Evolutionary conservation across 2,797 vertebrate species (phyloP).

Genomic region (Simalia tracyae): DNA sequence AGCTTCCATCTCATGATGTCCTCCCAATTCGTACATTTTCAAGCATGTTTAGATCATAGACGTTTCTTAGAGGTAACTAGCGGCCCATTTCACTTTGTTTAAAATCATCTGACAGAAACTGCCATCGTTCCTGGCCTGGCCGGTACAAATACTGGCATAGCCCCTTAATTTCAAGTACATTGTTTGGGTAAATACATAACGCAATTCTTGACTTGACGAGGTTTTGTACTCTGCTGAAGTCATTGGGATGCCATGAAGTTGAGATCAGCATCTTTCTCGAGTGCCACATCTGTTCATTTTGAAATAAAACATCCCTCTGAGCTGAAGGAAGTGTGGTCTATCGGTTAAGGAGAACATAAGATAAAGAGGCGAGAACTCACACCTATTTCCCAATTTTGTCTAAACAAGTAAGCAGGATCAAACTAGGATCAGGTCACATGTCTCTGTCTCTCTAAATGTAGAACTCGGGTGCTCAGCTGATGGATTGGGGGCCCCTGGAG

Average conservation of each 20-base stretch:
- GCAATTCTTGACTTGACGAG: neutral
- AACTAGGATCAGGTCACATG: neutral
- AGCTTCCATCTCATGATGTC: neutral
- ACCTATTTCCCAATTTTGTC: neutral
- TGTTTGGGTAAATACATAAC: conserved; percentile 20
- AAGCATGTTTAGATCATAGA: neutral
- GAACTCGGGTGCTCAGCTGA: neutral
- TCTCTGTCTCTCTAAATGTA: neutral
- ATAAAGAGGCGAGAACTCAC: neutral
- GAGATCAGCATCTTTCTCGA: neutral
- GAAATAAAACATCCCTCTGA: neutral
- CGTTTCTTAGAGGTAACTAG: neutral
- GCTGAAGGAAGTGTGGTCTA: neutral
- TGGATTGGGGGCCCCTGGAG: neutral
- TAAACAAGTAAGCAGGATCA: neutral
- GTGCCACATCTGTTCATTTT: neutral
- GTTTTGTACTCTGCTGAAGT: neutral
- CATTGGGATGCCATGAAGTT: neutral
- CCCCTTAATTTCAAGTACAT: neutral
- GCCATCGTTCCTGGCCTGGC: neutral
- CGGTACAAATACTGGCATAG: neutral
- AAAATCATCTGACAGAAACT: neutral
- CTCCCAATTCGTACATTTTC: neutral
- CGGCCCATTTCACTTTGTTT: neutral
- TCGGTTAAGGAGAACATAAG: neutral